Evolutionary conservation across 2,113 vertebrate genomes (phyloP), one percentile per base, ranked within the genome.

Genomic region (Colossoma macropomum): DNA sequence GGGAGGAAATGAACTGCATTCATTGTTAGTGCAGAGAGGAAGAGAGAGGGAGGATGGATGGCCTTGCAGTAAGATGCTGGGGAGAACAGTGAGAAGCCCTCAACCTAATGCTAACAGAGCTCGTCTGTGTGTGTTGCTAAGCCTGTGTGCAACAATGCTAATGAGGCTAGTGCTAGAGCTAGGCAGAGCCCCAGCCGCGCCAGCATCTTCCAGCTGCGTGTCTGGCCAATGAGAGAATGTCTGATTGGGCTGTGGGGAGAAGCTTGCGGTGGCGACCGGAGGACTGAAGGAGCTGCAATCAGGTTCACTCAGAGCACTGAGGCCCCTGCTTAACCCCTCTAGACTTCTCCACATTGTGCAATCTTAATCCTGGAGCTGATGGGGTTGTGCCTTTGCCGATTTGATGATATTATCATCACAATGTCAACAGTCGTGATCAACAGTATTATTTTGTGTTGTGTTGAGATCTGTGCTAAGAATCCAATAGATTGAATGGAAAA

Each of bases 61-160:
- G 75, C 54, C 75, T 77, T 63, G 66, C 66, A 71, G 81, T 71
- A 66, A 45, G n/a, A 62, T 50, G 79, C 65, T 41, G 56, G 25
- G 71, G 76, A 83, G 81, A 86, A 77, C 74, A 82, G 62, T 69
- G 80, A 70, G 80, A 75, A 54, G 32, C 82, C 65, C 74, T 80
- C 63, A 30, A 75, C 60, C 76, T 41, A 19, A 73, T 25, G 63
- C 63, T 75, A 78, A 87, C 82, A 87, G 79, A 74, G 69, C 77
- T 75, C 17, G 79, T 75, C 82, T 84, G 76, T 84, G 68, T 84
- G 74, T 27, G 56, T 45, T 66, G 76, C 34, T 83, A 19, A 6
- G 75, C 52, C 75, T 71, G 70, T 82, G 82, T 60, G 79, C 41
- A 72, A 59, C 79, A 77, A 84, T 87, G 83, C 82, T 87, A 87